Conservation (phyloP, 2,113 vertebrate genomes). For the Etheostoma cragini region DNA sequence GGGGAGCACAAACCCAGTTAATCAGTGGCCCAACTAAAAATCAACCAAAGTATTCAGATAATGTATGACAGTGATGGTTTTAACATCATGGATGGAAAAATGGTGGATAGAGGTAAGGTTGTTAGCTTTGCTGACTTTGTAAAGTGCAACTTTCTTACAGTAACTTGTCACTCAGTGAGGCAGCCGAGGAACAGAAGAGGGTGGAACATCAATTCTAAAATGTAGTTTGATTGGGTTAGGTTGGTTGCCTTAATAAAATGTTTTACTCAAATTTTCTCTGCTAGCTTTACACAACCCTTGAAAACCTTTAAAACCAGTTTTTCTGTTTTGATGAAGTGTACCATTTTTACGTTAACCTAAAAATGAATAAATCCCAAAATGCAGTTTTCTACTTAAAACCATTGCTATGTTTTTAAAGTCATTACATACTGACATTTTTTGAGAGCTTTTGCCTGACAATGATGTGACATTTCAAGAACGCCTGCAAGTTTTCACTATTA, state of each 20-base stretch:
- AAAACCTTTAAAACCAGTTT: neutral
- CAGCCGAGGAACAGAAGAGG: neutral
- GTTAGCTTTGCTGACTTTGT: neutral
- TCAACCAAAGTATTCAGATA: neutral
- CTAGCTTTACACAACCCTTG: neutral
- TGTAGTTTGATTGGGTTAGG: neutral
- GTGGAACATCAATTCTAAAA: neutral
- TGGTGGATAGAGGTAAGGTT: neutral
- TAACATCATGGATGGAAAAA: neutral
- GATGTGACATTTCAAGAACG: neutral
- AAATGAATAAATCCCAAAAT: neutral
- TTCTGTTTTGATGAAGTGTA: neutral
- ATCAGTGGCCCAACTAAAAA: neutral
- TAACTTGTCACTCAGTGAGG: neutral
- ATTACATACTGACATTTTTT: neutral
- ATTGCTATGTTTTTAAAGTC: neutral
- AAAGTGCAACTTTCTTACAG: neutral
- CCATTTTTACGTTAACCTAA: neutral
- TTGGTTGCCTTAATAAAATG: neutral
- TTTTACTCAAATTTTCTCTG: neutral
- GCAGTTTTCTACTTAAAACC: neutral
- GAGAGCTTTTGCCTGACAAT: neutral
- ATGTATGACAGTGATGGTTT: neutral
- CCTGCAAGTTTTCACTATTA: neutral
- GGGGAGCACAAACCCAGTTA: conserved; percentile 36